phyloP scores from a whole-genome alignment of 37 sponge, comb jelly and placozoan genomes.

The Mnemiopsis leidyi region DNA sequence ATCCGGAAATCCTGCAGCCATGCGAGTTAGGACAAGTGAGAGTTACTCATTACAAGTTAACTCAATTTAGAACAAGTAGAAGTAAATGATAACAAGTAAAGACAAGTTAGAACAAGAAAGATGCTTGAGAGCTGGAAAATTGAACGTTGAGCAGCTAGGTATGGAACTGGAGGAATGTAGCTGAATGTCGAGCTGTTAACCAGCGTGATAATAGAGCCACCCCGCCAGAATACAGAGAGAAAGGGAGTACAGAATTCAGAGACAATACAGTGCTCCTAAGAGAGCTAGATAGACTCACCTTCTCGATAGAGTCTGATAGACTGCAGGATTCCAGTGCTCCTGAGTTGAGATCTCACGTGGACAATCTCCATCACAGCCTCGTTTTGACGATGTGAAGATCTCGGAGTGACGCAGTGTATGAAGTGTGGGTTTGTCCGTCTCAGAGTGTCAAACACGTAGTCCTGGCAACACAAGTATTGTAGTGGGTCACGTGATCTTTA shows the following conservation, averaged over 20 bases:
- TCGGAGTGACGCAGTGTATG: slow-evolving; percentile 86
- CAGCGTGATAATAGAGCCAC: neutral
- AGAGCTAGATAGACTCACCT: slow-evolving; percentile 71
- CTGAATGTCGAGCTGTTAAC: neutral
- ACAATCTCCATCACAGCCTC: slow-evolving; percentile 82
- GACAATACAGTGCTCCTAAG: neutral
- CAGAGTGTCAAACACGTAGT: slow-evolving; percentile 66
- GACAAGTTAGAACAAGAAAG: neutral
- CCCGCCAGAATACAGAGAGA: neutral
- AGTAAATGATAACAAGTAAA: too few species aligned
- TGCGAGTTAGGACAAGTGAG: neutral
- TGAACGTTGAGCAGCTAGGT: neutral
- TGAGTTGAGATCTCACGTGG: slow-evolving; percentile 83
- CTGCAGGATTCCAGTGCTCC: slow-evolving; percentile 81
- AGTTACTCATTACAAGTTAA: too few species aligned
- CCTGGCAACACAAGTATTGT: too few species aligned
- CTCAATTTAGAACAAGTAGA: too few species aligned
- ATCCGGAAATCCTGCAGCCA: slow-evolving; percentile 86
- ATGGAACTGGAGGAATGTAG: neutral
- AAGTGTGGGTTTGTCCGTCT: slow-evolving; percentile 71
- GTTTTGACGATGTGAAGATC: neutral
- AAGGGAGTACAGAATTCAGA: neutral
- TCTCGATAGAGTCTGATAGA: slow-evolving; percentile 93
- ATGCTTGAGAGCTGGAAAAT: neutral
- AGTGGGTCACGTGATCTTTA: too few species aligned